Conservation (phyloP, 2,113 vertebrate species). For the Casuarius casuarius region DNA sequence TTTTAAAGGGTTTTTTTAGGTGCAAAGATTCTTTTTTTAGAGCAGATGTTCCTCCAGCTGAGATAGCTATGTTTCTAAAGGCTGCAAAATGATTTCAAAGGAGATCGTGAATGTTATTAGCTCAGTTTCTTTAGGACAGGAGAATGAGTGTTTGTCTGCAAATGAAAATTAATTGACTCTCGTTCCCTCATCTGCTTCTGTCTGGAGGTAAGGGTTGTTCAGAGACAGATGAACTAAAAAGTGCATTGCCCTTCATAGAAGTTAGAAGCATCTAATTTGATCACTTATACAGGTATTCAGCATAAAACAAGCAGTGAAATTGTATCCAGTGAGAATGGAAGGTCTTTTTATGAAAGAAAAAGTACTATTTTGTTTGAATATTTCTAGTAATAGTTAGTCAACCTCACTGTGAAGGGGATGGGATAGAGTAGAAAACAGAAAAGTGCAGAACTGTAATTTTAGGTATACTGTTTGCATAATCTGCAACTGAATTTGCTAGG, state of each 20-base stretch:
- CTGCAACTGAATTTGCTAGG: not conserved
- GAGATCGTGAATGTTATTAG: not conserved
- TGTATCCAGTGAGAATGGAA: not conserved
- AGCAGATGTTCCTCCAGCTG: not conserved
- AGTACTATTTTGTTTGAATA: not conserved
- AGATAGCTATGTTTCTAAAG: not conserved
- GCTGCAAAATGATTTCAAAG: constrained; percentile 8
- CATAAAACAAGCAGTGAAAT: not conserved
- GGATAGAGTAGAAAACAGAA: not conserved
- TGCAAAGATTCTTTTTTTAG: not conserved
- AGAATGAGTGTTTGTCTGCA: not conserved
- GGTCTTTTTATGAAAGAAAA: not conserved
- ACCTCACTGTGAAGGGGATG: not conserved
- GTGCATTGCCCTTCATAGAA: not conserved
- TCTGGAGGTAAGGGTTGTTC: not conserved
- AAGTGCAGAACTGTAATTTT: not conserved
- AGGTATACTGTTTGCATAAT: not conserved
- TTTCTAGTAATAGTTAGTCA: not conserved
- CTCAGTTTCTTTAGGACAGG: not conserved
- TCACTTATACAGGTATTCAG: not conserved
- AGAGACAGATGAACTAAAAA: not conserved
- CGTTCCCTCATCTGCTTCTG: not conserved
- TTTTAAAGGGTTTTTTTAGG: not conserved
- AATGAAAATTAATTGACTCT: not conserved
- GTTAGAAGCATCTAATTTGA: not conserved